Conservation (phyloP, 2,797 vertebrate genomes). For the Lepilemur septentrionalis region DNA sequence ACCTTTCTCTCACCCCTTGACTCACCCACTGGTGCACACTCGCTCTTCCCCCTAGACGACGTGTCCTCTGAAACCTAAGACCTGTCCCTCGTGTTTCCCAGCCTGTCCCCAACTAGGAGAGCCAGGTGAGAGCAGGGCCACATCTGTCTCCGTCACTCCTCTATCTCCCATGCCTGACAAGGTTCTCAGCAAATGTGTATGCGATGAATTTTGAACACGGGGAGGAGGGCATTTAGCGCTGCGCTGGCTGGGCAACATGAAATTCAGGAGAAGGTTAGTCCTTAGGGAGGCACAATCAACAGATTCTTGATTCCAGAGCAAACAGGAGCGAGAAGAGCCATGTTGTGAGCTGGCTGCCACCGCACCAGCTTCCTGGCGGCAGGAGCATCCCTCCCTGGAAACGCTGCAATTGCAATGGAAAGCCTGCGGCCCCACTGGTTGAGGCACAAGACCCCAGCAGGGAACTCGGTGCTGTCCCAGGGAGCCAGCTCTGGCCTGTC, state of each 20-base stretch:
- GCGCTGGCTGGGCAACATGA: not conserved
- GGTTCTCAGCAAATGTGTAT: not conserved
- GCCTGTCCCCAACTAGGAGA: not conserved
- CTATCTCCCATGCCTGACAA: not conserved
- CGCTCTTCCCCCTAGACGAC: not conserved
- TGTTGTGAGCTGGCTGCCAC: not conserved
- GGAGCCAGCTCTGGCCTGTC: not conserved
- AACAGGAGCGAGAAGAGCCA: not conserved
- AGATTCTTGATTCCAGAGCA: conserved; percentile 25
- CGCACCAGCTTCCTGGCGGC: not conserved
- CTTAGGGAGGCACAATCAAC: not conserved
- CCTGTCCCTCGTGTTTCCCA: not conserved
- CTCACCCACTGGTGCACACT: not conserved
- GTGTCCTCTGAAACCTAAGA: not conserved
- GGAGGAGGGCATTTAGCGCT: not conserved
- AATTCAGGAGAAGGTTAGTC: not conserved
- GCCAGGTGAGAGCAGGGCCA: not conserved
- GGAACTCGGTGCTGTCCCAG: not conserved
- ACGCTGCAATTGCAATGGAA: not conserved
- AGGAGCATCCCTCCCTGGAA: not conserved
- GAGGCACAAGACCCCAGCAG: not conserved
- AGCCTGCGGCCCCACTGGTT: not conserved
- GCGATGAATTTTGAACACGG: not conserved
- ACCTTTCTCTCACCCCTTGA: not conserved
- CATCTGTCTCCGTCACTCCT: not conserved